phyloP scores from a whole-genome alignment of 2,113 vertebrate genomes.

The Xenopus tropicalis region UCB_Xtro_10.0 CM004443.2:173158501-173159000 shows the following conservation, averaged over 20 bases:
- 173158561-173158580: constrained; percentile 54
- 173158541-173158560: constrained; percentile 69
- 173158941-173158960: not conserved
- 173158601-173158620: not conserved
- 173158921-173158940: not conserved
- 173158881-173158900: not conserved
- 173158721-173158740: no score
- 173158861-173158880: not conserved
- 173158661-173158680: constrained; percentile 2
- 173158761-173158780: no score
- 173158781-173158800: no score
- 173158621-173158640: not conserved
- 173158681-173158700: constrained; percentile 1
- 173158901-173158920: not conserved
- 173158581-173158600: constrained; percentile 48
- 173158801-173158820: no score
- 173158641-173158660: not conserved
- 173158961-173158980: not conserved
- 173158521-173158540: constrained; percentile 67
- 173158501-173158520: constrained; percentile 67
- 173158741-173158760: no score
- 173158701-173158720: not conserved
- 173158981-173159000: constrained; percentile 8
- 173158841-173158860: not conserved
- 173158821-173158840: no score